Evolutionary conservation across 2,797 vertebrate genomes (phyloP).

Genomic region (Ataeniobius toweri): DNA sequence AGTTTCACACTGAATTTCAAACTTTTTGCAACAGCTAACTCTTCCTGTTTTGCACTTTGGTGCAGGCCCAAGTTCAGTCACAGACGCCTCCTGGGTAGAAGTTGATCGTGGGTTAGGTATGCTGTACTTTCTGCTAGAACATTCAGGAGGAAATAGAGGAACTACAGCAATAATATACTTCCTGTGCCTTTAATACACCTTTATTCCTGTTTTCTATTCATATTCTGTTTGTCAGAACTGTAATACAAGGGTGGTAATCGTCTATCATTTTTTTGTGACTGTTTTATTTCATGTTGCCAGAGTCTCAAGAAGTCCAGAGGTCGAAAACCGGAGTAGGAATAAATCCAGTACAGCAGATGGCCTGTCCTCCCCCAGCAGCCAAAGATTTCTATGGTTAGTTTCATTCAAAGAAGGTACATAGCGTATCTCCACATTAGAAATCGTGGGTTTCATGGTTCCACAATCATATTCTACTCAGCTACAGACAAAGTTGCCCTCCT

Average conservation of each 20-base stretch:
- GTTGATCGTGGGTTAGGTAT: constrained; percentile 58
- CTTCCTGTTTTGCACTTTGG: constrained; percentile 34
- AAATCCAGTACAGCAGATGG: constrained; percentile 21
- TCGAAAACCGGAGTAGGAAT: background rate
- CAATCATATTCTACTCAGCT: constrained; percentile 66
- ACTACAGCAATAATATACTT: constrained; percentile 22
- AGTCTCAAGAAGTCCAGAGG: constrained; percentile 28
- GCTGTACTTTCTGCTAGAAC: constrained; percentile 7
- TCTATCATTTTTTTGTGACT: background rate
- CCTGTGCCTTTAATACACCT: background rate
- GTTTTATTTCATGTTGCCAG: constrained; percentile 23
- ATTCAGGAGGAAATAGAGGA: constrained; percentile 20
- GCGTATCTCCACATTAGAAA: background rate
- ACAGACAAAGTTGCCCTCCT: constrained; percentile 91
- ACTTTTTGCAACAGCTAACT: background rate
- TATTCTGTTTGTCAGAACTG: background rate
- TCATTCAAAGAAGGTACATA: background rate
- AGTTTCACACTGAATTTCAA: background rate
- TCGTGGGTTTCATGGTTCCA: background rate
- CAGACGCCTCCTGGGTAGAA: constrained; percentile 68
- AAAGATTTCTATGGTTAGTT: constrained; percentile 58
- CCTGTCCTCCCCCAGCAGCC: background rate
- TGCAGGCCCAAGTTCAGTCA: constrained; percentile 73
- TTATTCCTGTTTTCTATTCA: constrained; percentile 20
- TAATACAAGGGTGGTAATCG: background rate